Conservation (phyloP, 2,797 vertebrate species). For the Poeciliopsis infans region DNA sequence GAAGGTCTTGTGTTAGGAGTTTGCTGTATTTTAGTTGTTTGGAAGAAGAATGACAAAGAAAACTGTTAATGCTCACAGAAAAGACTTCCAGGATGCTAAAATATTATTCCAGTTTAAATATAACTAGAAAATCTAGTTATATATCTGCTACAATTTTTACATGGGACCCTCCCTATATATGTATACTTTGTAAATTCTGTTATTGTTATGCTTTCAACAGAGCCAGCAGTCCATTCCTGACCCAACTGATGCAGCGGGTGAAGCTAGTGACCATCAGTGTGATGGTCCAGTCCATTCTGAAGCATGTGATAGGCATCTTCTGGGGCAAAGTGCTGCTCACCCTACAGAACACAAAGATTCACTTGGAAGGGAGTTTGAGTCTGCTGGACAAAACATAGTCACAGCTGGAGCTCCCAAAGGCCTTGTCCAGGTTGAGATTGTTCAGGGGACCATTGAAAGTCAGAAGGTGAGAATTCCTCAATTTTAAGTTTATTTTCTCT, state of each 20-base stretch:
- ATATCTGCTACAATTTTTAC: not conserved
- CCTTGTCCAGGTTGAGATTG: conserved; percentile 46
- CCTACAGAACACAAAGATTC: not conserved
- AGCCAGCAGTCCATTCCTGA: not conserved
- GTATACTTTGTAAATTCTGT: not conserved
- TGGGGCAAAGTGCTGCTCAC: not conserved
- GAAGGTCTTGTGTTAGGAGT: not conserved
- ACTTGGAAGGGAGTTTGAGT: not conserved
- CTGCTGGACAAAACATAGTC: no score
- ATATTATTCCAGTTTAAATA: not conserved
- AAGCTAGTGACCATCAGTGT: not conserved
- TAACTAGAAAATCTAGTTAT: not conserved
- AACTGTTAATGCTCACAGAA: not conserved
- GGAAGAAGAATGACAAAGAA: not conserved
- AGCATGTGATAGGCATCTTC: conserved; percentile 52
- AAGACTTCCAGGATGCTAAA: not conserved
- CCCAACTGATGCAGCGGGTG: not conserved
- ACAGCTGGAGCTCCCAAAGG: conserved; percentile 16
- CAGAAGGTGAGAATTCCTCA: conserved; percentile 56
- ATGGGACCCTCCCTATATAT: no score
- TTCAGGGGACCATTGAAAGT: conserved; percentile 55
- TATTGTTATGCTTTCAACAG: not conserved
- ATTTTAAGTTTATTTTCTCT: not conserved
- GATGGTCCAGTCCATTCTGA: not conserved
- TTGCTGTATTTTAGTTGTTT: not conserved